Base-by-base conservation (phyloP, 2,797 vertebrate species). In the Crenuchus spilurus region DNA sequence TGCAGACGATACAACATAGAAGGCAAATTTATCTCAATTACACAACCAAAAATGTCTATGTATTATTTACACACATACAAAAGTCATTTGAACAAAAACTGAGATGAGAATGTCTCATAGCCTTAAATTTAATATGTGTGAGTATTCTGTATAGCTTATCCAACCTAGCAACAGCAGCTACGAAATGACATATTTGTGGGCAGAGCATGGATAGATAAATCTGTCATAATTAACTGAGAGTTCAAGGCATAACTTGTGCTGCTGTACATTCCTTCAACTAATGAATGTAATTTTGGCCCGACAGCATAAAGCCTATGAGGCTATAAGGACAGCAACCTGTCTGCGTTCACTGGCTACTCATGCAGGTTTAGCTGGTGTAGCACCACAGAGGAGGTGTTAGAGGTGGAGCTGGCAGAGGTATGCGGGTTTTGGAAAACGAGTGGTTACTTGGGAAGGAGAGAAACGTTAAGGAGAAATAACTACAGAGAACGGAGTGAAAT, bases 351-450 rank as follows among this genome's bases (percentile, higher is more conserved):
- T 18, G 0, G 35, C 4, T 13, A 39, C 10, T 72, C 61, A 65
- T 72, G 63, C 42, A 63, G 57, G 31, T 70, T 6, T 14, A 39
- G 70, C 49, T 71, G 68, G 49, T 75, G 54, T 58, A 69, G 70
- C 42, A 70, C 51, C 57, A 70, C 44, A 41, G 44, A 83, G 78
- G 73, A 68, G 75, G 77, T 73, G 81, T 77, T 80, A 75, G 66
- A 72, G 83, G 78, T 81, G 51, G 78, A 86, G 85, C 84, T 86
- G 84, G 72, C 87, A 85, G 81, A 74, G 70, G 77, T 81, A 39
- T 74, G 80, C 77, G 83, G 66, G 72, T 72, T 55, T 76, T 79
- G 68, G 72, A 74, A 83, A 75, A 78, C 31, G 60, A 79, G 76
- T 63, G 81, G 74, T 65, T 80, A 58, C 54, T 72, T 16, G 54